Evolutionary conservation across 2,113 vertebrate species (phyloP), one percentile per base, ranked within the genome.

Genomic region (Gallinago media): DNA sequence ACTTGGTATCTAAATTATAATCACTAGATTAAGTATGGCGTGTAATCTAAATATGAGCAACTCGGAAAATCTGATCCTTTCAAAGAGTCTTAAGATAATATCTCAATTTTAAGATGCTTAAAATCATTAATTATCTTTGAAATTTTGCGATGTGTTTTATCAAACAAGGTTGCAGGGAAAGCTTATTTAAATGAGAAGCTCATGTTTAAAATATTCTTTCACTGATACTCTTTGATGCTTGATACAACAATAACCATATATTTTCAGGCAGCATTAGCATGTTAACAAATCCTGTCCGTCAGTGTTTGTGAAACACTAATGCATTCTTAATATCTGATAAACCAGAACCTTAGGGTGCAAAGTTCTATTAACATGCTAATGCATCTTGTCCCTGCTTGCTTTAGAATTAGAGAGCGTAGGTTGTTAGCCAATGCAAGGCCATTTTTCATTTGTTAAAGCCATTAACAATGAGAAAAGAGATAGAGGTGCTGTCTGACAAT

Each of bases 341-440:
- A 89, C 71, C 80, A 96, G 97, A 96, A 83, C 88, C 89, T 97
- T 88, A 94, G 84, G 79, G 82, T 85, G 86, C 79, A 92, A 96
- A 96, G 88, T 92, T 83, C 95, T 92, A 98, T 98, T 97, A 97
- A 96, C 88, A 97, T 97, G 96, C 87, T 97, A 98, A 98, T 97
- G 76, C 21, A 81, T 79, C 82, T 95, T 95, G 84, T 92, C 56
- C 76, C 63, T 90, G 91, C 80, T 94, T 94, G 85, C 82, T 96
- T 98, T 94, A 93, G 91, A 97, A 93, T 97, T 96, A 97, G 72
- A 91, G 67, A 81, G 44, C 22, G 26, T 63, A 86, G 76, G 49
- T 47, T 93, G 63, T 86, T 87, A 95, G 67, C 87, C 96, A 96
- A 91, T 89, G 50, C 52, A 80, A 94, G 47, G 42, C 70, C 80